Conservation (phyloP, 2,113 vertebrate genomes). For the Lampris megalopsis region DNA sequence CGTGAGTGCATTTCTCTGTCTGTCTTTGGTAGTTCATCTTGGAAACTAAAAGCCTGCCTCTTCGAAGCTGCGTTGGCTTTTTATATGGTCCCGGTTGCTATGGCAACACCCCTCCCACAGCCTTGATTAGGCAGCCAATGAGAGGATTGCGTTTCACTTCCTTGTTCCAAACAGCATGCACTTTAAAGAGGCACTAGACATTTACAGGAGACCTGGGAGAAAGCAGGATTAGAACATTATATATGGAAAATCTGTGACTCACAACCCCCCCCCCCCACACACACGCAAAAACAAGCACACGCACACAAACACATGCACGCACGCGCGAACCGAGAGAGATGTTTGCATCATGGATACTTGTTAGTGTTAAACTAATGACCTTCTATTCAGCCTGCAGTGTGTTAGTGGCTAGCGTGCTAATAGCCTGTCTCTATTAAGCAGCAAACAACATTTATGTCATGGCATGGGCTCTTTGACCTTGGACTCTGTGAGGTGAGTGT, state of each 20-base stretch:
- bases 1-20: conserved; percentile 1
- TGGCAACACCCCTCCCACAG: conserved; percentile 56
- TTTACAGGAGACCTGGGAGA: conserved; percentile 52
- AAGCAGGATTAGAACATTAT: neutral
- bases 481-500: conserved; percentile 53
- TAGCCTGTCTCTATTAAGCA: conserved; percentile 9
- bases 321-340: no score
- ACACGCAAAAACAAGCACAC: neutral
- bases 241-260: conserved; percentile 14
- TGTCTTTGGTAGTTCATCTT: conserved; percentile 44
- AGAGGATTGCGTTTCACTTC: conserved; percentile 63
- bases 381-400: neutral
- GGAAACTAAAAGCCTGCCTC: conserved; percentile 44
- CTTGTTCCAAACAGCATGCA: conserved; percentile 60
- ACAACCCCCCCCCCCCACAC: neutral
- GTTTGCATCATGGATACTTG: neutral
- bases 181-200: conserved; percentile 76
- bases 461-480: conserved; percentile 67
- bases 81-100: conserved; percentile 46
- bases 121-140: conserved; percentile 71
- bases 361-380: neutral
- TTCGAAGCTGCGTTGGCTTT: conserved; percentile 48
- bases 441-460: conserved; percentile 29
- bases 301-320: no score
- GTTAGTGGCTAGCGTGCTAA: conserved; percentile 22